Conservation (phyloP, 2,888 invertebrate species). For the Clusia tigrina region DNA sequence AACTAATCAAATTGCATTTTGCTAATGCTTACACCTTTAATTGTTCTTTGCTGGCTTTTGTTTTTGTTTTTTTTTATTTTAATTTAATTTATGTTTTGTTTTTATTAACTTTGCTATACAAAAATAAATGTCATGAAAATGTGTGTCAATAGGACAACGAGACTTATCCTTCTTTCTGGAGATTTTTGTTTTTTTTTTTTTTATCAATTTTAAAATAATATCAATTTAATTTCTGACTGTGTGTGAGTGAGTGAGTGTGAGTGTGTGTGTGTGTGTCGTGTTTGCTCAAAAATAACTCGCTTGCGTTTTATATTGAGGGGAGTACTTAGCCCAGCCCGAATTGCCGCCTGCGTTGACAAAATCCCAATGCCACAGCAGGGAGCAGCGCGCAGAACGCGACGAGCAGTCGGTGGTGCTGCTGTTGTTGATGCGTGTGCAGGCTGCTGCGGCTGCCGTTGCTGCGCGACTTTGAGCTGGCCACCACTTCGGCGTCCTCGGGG, state of each 20-base stretch:
- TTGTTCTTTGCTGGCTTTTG: background rate
- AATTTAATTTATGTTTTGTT: constrained; percentile 7
- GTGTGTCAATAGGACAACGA: constrained; percentile 14
- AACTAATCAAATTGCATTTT: background rate
- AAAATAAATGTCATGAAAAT: background rate
- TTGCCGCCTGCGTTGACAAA: constrained; percentile 45
- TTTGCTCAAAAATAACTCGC: constrained; percentile 17
- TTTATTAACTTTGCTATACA: background rate
- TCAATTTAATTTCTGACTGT: constrained; percentile 21
- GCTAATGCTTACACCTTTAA: background rate
- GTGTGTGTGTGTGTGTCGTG: background rate
- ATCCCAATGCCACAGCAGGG: constrained; percentile 41
- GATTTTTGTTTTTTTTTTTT: constrained; percentile 31
- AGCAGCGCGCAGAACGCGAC: constrained; percentile 34
- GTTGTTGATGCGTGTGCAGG: constrained; percentile 35
- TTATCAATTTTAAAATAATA: constrained; percentile 31
- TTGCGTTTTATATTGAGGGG: background rate
- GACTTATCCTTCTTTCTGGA: constrained; percentile 21
- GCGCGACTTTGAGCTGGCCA: constrained; percentile 64
- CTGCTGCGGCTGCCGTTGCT: constrained; percentile 51
- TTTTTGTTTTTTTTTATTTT: background rate
- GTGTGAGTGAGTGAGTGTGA: background rate
- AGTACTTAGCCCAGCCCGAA: constrained; percentile 51
- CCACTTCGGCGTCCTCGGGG: constrained; percentile 64
- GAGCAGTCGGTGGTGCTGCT: too few species aligned